Percentiles rank a stretch among this genome's conserved stretches.
These are phyloP conservation scores for Crossaster papposus DNA, from an alignment of 53 echinoderm and acorn worm species.

Conservation along the genomic window DNA sequence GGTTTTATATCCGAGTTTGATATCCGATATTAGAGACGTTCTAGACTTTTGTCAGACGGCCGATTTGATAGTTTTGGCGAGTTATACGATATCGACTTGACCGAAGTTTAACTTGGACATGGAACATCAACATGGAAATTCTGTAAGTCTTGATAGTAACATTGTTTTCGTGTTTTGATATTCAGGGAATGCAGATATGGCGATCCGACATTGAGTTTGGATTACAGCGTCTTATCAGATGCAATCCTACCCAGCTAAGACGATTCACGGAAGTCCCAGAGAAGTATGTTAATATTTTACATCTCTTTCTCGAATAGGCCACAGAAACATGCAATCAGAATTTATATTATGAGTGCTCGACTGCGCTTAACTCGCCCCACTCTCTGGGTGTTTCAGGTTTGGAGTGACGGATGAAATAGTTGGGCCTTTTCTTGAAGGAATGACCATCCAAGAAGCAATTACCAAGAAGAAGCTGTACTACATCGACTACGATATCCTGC, in stretches of 20 bases:
- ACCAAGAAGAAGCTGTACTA: conserved; percentile 77
- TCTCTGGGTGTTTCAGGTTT: conserved; percentile 34
- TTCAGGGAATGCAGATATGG: conserved; percentile 60
- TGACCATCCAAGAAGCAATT: conserved; percentile 81
- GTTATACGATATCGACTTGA: too few species aligned
- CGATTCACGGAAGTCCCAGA: conserved; percentile 65
- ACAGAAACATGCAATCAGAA: too few species aligned
- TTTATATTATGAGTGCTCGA: too few species aligned
- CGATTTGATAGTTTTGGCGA: too few species aligned
- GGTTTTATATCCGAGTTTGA: too few species aligned
- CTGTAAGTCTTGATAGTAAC: not conserved
- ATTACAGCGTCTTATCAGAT: conserved; percentile 60
- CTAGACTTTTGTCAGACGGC: too few species aligned
- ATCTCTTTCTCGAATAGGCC: not conserved
- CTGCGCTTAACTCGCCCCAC: not conserved
- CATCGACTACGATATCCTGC: conserved; percentile 73
- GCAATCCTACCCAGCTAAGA: conserved; percentile 70
- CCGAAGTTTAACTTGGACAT: too few species aligned
- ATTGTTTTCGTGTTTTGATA: not conserved
- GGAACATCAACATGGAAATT: not conserved
- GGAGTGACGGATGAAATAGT: conserved; percentile 75
- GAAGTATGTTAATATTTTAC: conserved; percentile 22
- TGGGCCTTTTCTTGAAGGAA: conserved; percentile 69
- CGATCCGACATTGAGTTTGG: conserved; percentile 72
- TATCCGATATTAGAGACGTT: too few species aligned